Conservation (phyloP, 2,113 vertebrate species). For the Zosterops borbonicus region DNA sequence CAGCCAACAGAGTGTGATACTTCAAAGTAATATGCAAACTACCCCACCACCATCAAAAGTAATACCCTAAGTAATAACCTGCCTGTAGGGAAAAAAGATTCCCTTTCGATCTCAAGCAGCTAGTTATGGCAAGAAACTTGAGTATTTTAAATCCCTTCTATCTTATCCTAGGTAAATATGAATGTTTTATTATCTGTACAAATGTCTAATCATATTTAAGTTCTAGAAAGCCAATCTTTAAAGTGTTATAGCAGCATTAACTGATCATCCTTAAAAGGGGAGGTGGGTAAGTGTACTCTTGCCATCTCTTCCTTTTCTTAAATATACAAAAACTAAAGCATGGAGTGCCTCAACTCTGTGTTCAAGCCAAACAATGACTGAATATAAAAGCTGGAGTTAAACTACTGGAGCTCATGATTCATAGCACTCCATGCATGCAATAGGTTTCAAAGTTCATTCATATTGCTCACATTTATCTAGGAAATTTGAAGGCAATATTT, state of each 20-base stretch:
- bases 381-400: background rate
- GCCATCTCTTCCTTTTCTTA: conserved; percentile 3
- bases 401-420: background rate
- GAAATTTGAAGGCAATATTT: background rate
- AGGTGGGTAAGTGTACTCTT: background rate
- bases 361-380: background rate
- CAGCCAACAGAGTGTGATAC: background rate
- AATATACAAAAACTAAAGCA: background rate
- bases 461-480: background rate
- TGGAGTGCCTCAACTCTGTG: background rate
- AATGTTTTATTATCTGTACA: conserved; percentile 42
- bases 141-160: conserved; percentile 20
- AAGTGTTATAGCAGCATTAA: background rate
- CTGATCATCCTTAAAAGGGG: conserved; percentile 20
- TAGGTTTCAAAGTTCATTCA: background rate
- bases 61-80: background rate
- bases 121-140: background rate
- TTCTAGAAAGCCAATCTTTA: conserved; percentile 37
- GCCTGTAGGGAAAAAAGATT: background rate
- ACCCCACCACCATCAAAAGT: background rate
- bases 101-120: background rate
- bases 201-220: conserved; percentile 5
- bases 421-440: background rate
- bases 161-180: conserved; percentile 32
- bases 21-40: background rate